Evolutionary conservation across 2,888 invertebrate species (phyloP), one percentile per base, ranked within the genome.

Genomic region (Drosophila engyochracea): DNA sequence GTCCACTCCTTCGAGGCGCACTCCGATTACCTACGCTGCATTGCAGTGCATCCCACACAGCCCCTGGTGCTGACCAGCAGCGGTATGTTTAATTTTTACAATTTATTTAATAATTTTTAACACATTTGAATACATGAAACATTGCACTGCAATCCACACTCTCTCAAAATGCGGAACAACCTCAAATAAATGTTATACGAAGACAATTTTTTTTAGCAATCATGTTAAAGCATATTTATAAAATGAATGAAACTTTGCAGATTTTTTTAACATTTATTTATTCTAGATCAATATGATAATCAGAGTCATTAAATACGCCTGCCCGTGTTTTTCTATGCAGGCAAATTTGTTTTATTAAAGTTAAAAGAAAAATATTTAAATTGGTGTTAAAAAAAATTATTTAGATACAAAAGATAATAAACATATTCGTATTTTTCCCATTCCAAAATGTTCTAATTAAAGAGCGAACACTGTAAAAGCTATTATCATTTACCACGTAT

Each of bases 1-100:
- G 97, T 98, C 6, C 98, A 99, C 92, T 96, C 97, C 6, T 99
- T 97, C 93, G 99, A 99, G 93, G 99, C 99, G 0, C 99, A 99
- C 94, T 98, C 99, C 2, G 99, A 99, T 94, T 99, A 99, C 93
- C 96, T 99, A 31, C 95, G 99, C 76, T 98, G 97, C 90, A 99
- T 99, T 90, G 98, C 97, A 9, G 96, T 99, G 16, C 99, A 99
- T 94, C 99, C 99, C 6, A 97, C 98, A 53, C 99, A 99, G 92
- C 98, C 99, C 0, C 98, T 98, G 92, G 96, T 99, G 81, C 95
- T 99, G 58, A 99, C 99, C 0, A 97, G 98, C 93, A 98, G 98
- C 94, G 99, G 98, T 98, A 94, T 94, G 96, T 94, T 31, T 7
- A 12, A 0, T 10, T 12, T 22, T 4, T 2, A 4, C 14, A 4